Conservation (phyloP, 2,113 vertebrate species). For the Dipodomys spectabilis region DNA sequence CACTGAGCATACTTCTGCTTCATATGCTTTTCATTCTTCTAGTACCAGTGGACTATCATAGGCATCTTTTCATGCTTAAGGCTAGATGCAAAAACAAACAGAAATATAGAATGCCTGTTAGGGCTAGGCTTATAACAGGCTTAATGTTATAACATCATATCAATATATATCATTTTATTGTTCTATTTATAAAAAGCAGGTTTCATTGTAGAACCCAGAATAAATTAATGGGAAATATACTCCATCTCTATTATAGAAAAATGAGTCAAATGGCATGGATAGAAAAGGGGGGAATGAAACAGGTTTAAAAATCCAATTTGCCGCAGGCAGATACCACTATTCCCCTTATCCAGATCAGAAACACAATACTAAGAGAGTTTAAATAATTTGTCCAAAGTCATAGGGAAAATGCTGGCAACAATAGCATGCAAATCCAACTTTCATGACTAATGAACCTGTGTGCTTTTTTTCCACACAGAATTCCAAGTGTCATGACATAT, state of each 20-base stretch:
- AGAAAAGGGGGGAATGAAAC: background rate
- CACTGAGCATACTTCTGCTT: background rate
- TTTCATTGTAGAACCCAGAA: background rate
- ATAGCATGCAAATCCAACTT: background rate
- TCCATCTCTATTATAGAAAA: background rate
- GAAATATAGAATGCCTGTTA: slow-evolving; percentile 33
- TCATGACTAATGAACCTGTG: background rate
- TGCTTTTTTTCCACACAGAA: background rate
- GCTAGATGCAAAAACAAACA: slow-evolving; percentile 9
- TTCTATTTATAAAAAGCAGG: slow-evolving; percentile 14
- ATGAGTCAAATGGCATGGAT: background rate
- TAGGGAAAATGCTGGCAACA: no score
- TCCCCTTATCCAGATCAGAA: slow-evolving; percentile 50
- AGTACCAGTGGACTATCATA: background rate
- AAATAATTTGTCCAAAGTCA: background rate
- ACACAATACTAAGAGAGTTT: background rate
- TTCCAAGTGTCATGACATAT: background rate
- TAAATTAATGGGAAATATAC: slow-evolving; percentile 1
- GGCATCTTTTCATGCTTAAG: slow-evolving; percentile 2
- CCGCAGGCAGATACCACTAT: background rate
- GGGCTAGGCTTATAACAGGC: background rate
- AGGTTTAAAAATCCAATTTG: slow-evolving; percentile 5
- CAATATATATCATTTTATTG: background rate
- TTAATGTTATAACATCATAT: background rate
- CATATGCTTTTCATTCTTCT: background rate